phyloP scores from a whole-genome alignment of 1,140 invertebrate genomes.

The Lordiphosa clarofinis region DNA sequence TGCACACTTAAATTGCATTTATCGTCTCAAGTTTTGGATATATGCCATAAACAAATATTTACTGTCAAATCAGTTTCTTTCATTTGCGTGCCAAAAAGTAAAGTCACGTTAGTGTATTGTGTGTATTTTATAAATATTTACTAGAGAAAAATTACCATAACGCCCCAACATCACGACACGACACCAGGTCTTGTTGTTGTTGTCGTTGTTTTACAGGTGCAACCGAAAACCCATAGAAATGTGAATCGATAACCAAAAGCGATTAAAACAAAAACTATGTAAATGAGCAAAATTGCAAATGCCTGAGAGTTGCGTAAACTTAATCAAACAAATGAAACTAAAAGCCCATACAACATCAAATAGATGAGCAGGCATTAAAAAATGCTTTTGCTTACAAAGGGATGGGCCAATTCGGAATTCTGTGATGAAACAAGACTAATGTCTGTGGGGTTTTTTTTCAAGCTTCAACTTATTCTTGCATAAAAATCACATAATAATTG shows the following conservation, averaged over 20 bases:
- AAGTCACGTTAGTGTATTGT: conserved; percentile 49
- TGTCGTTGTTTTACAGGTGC: neutral
- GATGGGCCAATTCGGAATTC: no score
- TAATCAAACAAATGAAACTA: conserved; percentile 1
- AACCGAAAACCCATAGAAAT: conserved; percentile 18
- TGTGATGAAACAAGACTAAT: no score
- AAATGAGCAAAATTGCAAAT: neutral
- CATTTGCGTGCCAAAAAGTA: conserved; percentile 35
- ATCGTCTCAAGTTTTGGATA: conserved; percentile 14
- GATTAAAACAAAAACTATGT: conserved; percentile 36
- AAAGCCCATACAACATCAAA: no score
- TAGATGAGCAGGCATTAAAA: no score
- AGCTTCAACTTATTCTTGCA: no score
- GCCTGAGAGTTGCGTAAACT: conserved; percentile 18
- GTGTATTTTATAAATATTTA: conserved; percentile 46
- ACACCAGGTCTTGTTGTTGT: no score
- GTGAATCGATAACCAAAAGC: conserved; percentile 40
- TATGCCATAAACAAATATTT: conserved; percentile 26
- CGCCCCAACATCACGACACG: no score
- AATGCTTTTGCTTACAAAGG: no score
- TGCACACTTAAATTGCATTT: conserved; percentile 24
- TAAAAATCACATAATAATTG: no score
- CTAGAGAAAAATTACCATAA: conserved; percentile 12
- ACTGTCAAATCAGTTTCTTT: conserved; percentile 4
- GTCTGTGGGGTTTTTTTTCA: no score